Evolutionary conservation across 2,113 vertebrate species (phyloP), one percentile per base, ranked within the genome.

Genomic region (Vireo altiloquus): DNA sequence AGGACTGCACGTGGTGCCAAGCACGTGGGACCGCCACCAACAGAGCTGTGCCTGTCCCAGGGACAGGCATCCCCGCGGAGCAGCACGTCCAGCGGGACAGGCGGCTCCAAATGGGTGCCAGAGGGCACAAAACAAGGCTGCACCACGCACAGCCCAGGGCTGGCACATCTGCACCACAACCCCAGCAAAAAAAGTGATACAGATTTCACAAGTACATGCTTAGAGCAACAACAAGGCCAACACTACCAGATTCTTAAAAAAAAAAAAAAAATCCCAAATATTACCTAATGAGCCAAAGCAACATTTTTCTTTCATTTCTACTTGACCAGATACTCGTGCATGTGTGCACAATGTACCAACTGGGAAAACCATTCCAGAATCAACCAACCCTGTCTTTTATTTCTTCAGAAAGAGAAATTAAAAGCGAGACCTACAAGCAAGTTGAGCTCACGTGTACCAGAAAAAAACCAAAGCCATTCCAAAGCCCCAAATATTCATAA

Each of bases 91-190:
- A 82, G 22, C 1, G 1, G 61, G 25, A 59, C 8, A 1, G 21
- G 31, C 16, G 4, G n/a, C 18, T 28, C 61, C 30, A 37, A 24
- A n/a, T 11, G 37, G 5, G 44, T 30, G 72, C 76, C 47, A 37
- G 8, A 33, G 57, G 52, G 24, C 76, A n/a, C 50, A 52, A 31
- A 68, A 54, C 47, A n/a, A 61, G 70, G 3, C 68, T 9, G 53
- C 53, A 44, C 13, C 76, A n/a, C 2, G 2, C 7, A 0, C 5
- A 0, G 5, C 11, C 15, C 52, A 24, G n/a, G 11, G 44, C 10
- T 15, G 50, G 47, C 54, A 54, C 71, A 47, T 33, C 72, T 64
- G 82, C 52, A 42, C 46, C 68, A 13, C 31, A 6, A 19, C 1
- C 66, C 50, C 46, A 5, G 64, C 50, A 49, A 44, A 23, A 52